Conservation (phyloP, 2,888 invertebrate species). For the Pristionchus entomophagus region DNA sequence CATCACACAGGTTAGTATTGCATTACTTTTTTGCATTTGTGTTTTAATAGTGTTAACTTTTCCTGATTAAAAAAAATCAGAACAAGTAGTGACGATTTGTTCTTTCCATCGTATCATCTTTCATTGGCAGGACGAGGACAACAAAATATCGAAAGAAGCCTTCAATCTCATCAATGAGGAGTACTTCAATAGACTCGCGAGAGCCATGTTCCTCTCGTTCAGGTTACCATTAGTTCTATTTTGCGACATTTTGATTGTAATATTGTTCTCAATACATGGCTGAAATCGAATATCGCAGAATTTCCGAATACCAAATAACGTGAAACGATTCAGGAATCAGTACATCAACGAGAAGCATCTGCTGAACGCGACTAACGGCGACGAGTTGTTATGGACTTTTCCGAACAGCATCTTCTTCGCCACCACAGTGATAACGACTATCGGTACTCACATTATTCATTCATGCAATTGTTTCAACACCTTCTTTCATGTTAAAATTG, state of each 20-base stretch:
- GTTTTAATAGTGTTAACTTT: no score
- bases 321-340: constrained; percentile 66
- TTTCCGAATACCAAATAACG: neutral
- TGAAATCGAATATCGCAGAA: neutral
- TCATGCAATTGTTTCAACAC: no score
- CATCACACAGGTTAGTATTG: constrained; percentile 66
- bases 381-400: constrained; percentile 74
- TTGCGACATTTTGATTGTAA: no score
- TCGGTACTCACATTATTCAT: constrained; percentile 59
- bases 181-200: constrained; percentile 47
- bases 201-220: constrained; percentile 46
- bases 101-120: neutral
- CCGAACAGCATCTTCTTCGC: constrained; percentile 75
- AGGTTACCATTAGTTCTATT: neutral
- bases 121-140: constrained; percentile 64
- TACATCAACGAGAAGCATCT: constrained; percentile 74
- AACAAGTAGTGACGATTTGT: neutral
- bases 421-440: constrained; percentile 76
- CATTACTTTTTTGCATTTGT: neutral
- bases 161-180: constrained; percentile 71
- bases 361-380: constrained; percentile 69
- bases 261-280: neutral
- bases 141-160: constrained; percentile 71
- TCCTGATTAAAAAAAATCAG: neutral
- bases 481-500: neutral